Conservation (phyloP, 2,113 vertebrate genomes). For the Takifugu flavidus region DNA sequence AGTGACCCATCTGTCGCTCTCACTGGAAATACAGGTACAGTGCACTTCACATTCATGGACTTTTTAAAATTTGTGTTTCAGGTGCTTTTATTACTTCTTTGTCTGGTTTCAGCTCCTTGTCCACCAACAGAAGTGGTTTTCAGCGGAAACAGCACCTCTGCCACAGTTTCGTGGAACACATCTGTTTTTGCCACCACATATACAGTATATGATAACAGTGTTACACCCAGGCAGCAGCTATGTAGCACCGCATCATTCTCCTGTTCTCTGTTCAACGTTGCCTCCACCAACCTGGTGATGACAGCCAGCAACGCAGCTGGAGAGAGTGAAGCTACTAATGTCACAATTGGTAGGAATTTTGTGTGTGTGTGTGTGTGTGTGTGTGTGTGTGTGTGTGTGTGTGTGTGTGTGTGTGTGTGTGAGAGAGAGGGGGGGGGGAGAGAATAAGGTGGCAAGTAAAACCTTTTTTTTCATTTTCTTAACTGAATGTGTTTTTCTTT, state of each 20-base stretch:
- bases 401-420: not conserved
- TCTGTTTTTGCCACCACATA: slow-evolving; percentile 60
- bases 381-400: not conserved
- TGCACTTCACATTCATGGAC: not conserved
- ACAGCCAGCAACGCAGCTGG: slow-evolving; percentile 67
- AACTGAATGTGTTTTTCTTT: not conserved
- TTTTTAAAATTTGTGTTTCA: not conserved
- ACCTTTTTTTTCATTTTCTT: not conserved
- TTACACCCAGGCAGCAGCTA: slow-evolving; percentile 11
- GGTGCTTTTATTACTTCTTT: not conserved
- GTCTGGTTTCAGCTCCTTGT: slow-evolving; percentile 67
- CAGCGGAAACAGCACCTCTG: slow-evolving; percentile 27
- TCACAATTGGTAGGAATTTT: slow-evolving; percentile 36
- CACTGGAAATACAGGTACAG: slow-evolving; percentile 70
- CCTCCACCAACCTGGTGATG: slow-evolving; percentile 43
- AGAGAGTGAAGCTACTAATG: slow-evolving; percentile 53
- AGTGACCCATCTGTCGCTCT: slow-evolving; percentile 53
- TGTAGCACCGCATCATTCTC: slow-evolving; percentile 60
- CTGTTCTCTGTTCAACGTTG: slow-evolving; percentile 53
- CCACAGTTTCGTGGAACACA: slow-evolving; percentile 60
- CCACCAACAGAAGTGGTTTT: slow-evolving; percentile 53
- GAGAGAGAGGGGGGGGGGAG: not conserved
- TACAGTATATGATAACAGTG: slow-evolving; percentile 46
- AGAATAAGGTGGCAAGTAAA: not conserved
- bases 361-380: not conserved